phyloP scores from a whole-genome alignment of 2,113 vertebrate species.

The Ceyx margarethae region DNA sequence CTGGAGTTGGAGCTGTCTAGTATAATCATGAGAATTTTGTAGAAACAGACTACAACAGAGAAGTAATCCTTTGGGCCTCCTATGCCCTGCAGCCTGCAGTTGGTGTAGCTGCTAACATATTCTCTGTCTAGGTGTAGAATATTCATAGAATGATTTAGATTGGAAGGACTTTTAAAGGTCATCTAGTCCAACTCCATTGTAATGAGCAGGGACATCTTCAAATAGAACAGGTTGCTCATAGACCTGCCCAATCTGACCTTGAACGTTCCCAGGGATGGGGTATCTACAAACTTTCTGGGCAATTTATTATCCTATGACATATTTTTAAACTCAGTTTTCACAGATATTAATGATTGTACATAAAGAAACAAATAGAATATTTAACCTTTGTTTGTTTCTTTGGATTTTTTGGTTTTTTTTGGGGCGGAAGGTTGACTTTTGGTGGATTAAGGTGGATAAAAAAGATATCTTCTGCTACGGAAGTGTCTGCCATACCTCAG shows the following conservation, averaged over 20 bases:
- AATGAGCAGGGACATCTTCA: neutral
- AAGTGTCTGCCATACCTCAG: neutral
- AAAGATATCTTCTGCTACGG: neutral
- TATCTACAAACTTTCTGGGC: neutral
- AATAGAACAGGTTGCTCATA: neutral
- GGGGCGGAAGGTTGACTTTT: too few relatives aligned
- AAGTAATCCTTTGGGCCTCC: neutral
- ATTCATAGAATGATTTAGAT: neutral
- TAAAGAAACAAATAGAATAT: neutral
- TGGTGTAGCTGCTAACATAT: neutral
- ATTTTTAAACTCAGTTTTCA: neutral
- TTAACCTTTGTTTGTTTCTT: neutral
- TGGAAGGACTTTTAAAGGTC: neutral
- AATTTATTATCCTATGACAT: neutral
- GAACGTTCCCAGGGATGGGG: neutral
- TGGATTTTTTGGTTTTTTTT: too few relatives aligned
- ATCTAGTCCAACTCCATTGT: fast-evolving
- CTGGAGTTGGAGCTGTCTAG: neutral
- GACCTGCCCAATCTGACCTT: neutral
- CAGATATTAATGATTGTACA: neutral
- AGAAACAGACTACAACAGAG: neutral
- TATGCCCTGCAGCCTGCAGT: neutral
- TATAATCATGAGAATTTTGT: neutral
- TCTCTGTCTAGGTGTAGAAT: neutral
- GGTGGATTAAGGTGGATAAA: neutral